A percentile compares a stretch with the other conserved stretches of the same genome.
These are phyloP conservation scores for Sinocyclocheilus anophthalmus DNA, from an alignment of 2,113 vertebrate species.

Conservation along the genomic window DNA sequence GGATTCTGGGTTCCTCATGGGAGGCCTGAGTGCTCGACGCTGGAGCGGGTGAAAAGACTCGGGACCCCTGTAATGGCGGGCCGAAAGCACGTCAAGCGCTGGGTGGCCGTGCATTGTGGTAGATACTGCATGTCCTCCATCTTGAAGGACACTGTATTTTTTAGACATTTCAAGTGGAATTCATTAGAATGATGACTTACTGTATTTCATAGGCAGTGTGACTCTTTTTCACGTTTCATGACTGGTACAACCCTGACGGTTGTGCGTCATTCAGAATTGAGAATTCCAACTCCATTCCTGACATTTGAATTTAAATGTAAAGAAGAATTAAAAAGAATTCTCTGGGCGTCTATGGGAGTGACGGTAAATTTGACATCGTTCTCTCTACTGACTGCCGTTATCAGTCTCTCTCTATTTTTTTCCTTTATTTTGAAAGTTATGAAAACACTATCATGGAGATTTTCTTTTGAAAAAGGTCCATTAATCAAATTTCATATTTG, in stretches of 20 bases:
- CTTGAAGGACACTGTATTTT: not conserved
- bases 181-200: not conserved
- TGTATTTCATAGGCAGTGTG: not conserved
- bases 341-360: no score
- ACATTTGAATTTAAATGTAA: not conserved
- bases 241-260: no score
- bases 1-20: slow-evolving; percentile 38
- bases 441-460: no score
- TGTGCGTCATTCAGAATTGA: not conserved
- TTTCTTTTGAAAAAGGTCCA: no score
- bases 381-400: no score
- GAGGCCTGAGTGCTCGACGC: slow-evolving; percentile 33
- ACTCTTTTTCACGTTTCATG: no score
- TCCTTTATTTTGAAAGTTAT: no score
- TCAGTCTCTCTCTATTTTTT: no score
- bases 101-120: slow-evolving; percentile 1
- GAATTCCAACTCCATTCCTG: not conserved
- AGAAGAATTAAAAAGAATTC: no score
- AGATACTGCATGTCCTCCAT: not conserved
- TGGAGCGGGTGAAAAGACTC: not conserved
- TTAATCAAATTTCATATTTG: no score
- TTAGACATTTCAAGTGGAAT: not conserved
- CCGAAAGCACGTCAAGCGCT: not conserved
- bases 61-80: slow-evolving; percentile 17
- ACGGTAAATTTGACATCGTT: no score